These are phyloP conservation scores for Polydesmus complanatus DNA, from an alignment of 2,888 invertebrate species.

Conservation along the genomic window DNA sequence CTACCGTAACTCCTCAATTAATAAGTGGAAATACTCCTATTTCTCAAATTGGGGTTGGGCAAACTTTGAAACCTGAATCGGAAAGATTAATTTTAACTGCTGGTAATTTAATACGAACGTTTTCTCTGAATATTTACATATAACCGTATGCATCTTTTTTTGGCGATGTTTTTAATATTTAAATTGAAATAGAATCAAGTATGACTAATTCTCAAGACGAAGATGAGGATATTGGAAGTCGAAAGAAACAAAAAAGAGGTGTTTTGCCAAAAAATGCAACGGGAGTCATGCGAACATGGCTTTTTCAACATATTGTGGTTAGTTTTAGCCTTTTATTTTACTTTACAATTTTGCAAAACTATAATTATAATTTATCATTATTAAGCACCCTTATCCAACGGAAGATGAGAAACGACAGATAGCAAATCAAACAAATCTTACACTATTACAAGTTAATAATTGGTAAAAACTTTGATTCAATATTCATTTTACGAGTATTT, in stretches of 20 bases:
- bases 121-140: too few relatives aligned
- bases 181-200: too few relatives aligned
- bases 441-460: constrained; percentile 75
- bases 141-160: too few relatives aligned
- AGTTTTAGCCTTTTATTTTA: constrained; percentile 29
- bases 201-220: constrained; percentile 32
- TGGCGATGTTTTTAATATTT: too few relatives aligned
- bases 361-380: background rate
- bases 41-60: constrained; percentile 65
- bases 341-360: background rate
- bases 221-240: constrained; percentile 39
- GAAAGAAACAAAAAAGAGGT: constrained; percentile 60
- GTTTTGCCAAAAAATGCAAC: constrained; percentile 91
- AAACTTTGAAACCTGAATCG: constrained; percentile 43
- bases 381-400: constrained; percentile 83
- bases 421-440: constrained; percentile 75
- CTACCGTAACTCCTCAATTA: constrained; percentile 28
- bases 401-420: constrained; percentile 86
- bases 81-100: constrained; percentile 17
- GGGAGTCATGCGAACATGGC: constrained; percentile 89
- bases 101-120: too few relatives aligned
- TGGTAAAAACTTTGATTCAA: constrained; percentile 36
- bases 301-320: constrained; percentile 90
- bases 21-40: constrained; percentile 76
- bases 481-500: background rate